These are phyloP conservation scores for Onychostruthus taczanowskii DNA, from an alignment of 2,113 vertebrate species.

Conservation along the genomic window DNA sequence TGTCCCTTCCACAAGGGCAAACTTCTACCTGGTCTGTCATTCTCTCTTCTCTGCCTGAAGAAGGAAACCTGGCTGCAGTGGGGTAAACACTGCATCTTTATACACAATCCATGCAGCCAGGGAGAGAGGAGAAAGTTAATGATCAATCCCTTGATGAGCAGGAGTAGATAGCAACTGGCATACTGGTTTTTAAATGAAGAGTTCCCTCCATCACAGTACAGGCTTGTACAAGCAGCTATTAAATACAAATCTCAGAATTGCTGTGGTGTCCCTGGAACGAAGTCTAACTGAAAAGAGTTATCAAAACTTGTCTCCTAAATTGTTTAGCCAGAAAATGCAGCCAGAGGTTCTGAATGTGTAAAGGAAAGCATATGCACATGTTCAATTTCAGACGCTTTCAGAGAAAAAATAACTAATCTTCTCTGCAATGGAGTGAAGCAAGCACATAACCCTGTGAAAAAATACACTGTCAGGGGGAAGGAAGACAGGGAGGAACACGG, in stretches of 20 bases:
- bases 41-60: not conserved
- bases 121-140: not conserved
- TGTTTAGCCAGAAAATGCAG: constrained; percentile 4
- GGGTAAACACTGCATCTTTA: not conserved
- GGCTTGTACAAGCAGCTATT: not conserved
- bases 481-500: not conserved
- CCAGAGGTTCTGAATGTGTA: not conserved
- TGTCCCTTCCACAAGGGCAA: not conserved
- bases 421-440: not conserved
- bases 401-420: constrained; percentile 11
- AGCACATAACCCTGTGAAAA: not conserved
- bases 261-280: not conserved
- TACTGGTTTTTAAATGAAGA: not conserved
- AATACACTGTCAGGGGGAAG: not conserved
- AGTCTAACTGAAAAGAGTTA: not conserved
- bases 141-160: not conserved
- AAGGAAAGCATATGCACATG: not conserved
- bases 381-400: not conserved
- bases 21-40: not conserved
- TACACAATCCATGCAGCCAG: not conserved
- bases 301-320: not conserved
- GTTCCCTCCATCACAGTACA: not conserved
- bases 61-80: not conserved
- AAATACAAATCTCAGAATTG: not conserved
- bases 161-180: not conserved